Evolutionary conservation across 2,888 invertebrate genomes (phyloP), one percentile per base, ranked within the genome.

Genomic region (Cinara cedri): DNA sequence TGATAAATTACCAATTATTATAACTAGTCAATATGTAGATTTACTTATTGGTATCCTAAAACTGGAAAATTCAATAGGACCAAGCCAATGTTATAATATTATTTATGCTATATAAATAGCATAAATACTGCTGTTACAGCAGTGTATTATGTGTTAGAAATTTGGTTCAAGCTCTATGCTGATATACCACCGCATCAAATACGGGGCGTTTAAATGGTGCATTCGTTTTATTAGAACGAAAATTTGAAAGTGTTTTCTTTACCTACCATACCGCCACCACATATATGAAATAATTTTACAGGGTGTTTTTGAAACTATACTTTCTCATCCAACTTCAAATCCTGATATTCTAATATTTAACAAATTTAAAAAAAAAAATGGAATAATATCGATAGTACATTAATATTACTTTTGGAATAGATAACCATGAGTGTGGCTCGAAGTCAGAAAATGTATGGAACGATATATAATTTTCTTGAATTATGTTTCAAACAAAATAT

Each of bases 321-420:
- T 70, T 21, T 14, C 21, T n/a, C 51, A 68, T 24, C 42, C 24
- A 26, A 68, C 49, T 1, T 13, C 19, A 10, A 57, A 68, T 55
- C 68, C 68, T 54, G 26, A 76, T 66, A 44, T 66, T 10, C 44
- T 66, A 34, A 13, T 63, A 9, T 75, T 75, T 2, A 65, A 75
- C 21, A 75, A 66, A 1, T 63, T 75, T 65, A 9, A 13, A 63
- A 21, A 63, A n/a, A n/a, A n/a, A 24, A 24, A 34, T 75, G 65
- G 66, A 75, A 51, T 46, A 51, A 75, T 10, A 51, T 55, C 14
- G 24, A 55, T 34, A 4, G 3, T 34, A 75, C 13, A 19, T n/a
- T n/a, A 66, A 51, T 65, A 51, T 42, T 24, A 68, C 46, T 65
- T 46, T 13, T 21, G 21, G 44, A 21, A 65, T 65, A 65, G 11